Conservation (phyloP, 2,888 invertebrate genomes). For the Anthophora plumipes region DNA sequence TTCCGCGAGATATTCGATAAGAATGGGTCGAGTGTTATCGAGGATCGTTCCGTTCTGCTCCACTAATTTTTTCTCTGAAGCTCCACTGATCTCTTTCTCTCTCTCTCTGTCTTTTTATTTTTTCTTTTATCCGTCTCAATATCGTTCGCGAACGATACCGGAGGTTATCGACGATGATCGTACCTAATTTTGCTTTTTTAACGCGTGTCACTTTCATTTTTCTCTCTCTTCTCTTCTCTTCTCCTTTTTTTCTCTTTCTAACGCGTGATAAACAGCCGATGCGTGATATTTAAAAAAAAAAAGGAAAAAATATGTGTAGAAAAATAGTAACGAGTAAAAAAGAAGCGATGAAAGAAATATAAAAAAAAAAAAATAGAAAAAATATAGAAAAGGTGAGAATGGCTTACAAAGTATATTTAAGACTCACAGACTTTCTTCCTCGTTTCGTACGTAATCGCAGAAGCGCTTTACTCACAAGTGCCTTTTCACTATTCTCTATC, state of each 20-base stretch:
- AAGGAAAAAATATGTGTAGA: slow-evolving; percentile 26
- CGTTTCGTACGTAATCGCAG: slow-evolving; percentile 75
- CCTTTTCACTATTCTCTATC: slow-evolving; percentile 26
- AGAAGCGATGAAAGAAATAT: background rate
- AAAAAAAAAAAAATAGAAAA: slow-evolving; percentile 18
- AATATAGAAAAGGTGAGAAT: slow-evolving; percentile 80
- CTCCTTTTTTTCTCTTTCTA: background rate
- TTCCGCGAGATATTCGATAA: slow-evolving; percentile 49
- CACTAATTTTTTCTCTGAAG: slow-evolving; percentile 62
- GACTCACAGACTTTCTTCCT: slow-evolving; percentile 69
- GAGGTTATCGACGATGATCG: background rate
- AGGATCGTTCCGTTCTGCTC: slow-evolving; percentile 51
- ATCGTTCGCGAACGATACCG: slow-evolving; percentile 10
- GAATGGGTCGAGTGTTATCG: slow-evolving; percentile 65
- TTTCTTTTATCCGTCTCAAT: slow-evolving; percentile 33
- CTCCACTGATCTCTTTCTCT: slow-evolving; percentile 42
- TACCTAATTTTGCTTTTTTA: slow-evolving; percentile 51
- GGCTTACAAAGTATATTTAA: slow-evolving; percentile 74
- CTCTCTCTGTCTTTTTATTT: too few relatives aligned
- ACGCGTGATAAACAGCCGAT: slow-evolving; percentile 26
- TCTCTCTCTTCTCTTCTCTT: background rate
- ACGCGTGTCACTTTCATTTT: slow-evolving; percentile 21
- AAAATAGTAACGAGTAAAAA: slow-evolving; percentile 41
- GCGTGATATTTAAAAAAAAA: slow-evolving; percentile 16
- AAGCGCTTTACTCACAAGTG: slow-evolving; percentile 77